Evolutionary conservation across 2,113 vertebrate species (phyloP).

Genomic region (Tricholaema leucomelas): DNA sequence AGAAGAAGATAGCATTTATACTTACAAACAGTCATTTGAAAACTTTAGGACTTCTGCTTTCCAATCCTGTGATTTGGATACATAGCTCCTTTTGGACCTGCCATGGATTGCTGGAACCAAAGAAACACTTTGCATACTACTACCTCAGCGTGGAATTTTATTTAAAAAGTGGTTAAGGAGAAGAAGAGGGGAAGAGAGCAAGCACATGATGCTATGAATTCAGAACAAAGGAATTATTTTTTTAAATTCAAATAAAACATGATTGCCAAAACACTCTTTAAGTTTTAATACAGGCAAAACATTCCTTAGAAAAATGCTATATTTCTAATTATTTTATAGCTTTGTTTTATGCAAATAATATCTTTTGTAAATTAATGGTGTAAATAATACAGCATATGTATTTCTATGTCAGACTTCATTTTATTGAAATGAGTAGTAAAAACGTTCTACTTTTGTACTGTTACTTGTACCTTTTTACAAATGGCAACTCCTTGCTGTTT

Average conservation of each 20-base stretch:
- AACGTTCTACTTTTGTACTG: constrained; percentile 69
- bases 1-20: constrained; percentile 63
- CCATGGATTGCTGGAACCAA: constrained; percentile 66
- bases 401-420: constrained; percentile 79
- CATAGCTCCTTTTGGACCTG: constrained; percentile 71
- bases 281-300: constrained; percentile 66
- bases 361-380: constrained; percentile 89
- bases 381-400: constrained; percentile 82
- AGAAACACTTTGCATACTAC: constrained; percentile 77
- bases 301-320: constrained; percentile 70
- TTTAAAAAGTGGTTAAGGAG: constrained; percentile 69
- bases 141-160: constrained; percentile 90
- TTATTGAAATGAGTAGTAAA: constrained; percentile 74
- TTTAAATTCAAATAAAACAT: constrained; percentile 75
- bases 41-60: constrained; percentile 78
- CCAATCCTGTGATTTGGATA: constrained; percentile 73
- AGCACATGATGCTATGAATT: constrained; percentile 51
- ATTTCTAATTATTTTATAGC: constrained; percentile 80
- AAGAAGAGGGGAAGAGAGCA: constrained; percentile 46
- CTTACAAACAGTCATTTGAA: constrained; percentile 79
- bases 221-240: constrained; percentile 75
- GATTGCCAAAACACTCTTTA: constrained; percentile 74
- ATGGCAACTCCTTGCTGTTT: constrained; percentile 48
- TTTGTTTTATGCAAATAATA: constrained; percentile 73
- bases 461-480: constrained; percentile 62